Percentiles rank a stretch among this genome's conserved stretches.
These are phyloP conservation scores for Listronotus oregonensis DNA, from an alignment of 1,140 invertebrate genomes.

Conservation along the genomic window DNA sequence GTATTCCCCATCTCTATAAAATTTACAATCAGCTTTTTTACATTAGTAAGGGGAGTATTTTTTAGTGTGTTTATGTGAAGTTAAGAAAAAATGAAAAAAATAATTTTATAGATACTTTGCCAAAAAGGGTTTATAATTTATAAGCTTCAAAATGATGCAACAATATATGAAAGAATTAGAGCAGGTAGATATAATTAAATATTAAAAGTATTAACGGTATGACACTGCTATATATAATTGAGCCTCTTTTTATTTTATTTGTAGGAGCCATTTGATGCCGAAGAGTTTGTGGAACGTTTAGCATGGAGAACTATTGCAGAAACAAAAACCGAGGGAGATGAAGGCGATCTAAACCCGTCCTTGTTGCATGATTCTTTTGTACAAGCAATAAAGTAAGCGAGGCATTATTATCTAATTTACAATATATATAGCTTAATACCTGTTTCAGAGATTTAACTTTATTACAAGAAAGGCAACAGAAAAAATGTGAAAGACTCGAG, in stretches of 20 bases:
- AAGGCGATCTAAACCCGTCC: slow-evolving; percentile 71
- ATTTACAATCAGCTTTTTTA: no score
- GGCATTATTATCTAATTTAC: no score
- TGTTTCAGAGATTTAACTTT: slow-evolving; percentile 69
- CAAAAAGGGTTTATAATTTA: background rate
- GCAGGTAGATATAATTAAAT: slow-evolving; percentile 61
- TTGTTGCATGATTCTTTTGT: slow-evolving; percentile 89
- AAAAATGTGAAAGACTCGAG: slow-evolving; percentile 88
- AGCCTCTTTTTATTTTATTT: no score
- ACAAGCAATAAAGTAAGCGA: slow-evolving; percentile 78
- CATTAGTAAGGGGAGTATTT: background rate
- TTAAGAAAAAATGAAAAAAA: background rate
- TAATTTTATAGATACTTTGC: background rate
- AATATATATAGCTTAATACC: slow-evolving; percentile 17
- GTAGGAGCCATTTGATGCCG: slow-evolving; percentile 92
- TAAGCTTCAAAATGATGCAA: slow-evolving; percentile 72
- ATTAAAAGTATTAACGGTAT: slow-evolving; percentile 8
- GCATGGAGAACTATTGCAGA: slow-evolving; percentile 92
- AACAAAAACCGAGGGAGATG: slow-evolving; percentile 68
- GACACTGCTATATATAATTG: no score
- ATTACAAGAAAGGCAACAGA: slow-evolving; percentile 82
- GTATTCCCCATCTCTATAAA: no score
- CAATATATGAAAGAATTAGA: slow-evolving; percentile 83
- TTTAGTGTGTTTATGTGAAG: background rate
- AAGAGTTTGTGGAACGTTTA: slow-evolving; percentile 95